Evolutionary conservation across 1,140 invertebrate species (phyloP).

Genomic region (Asbolus verrucosus): DNA sequence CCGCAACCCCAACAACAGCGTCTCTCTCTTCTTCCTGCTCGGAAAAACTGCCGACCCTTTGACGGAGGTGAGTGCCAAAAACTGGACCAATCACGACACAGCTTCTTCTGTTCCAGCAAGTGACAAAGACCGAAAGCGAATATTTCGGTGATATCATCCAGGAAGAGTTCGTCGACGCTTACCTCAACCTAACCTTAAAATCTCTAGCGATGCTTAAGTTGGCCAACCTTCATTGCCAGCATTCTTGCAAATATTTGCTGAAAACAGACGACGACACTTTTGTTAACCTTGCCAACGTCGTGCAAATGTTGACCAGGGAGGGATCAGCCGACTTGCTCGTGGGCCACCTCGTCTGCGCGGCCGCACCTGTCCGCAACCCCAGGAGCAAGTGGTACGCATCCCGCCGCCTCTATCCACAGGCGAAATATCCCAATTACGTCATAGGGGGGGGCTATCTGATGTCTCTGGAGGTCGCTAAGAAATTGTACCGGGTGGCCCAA

Average conservation of each 20-base stretch:
- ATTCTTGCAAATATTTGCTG: conserved; percentile 73
- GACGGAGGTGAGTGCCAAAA: too few species aligned
- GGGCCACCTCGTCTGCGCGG: conserved; percentile 80
- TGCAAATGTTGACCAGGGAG: too few species aligned
- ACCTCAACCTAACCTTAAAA: conserved; percentile 94
- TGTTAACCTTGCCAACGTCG: conserved; percentile 75
- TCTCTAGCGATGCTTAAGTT: conserved; percentile 89
- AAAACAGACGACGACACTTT: conserved; percentile 91
- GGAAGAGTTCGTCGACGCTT: conserved; percentile 89
- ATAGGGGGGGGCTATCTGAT: conserved; percentile 89
- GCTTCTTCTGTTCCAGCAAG: too few species aligned
- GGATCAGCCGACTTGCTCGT: conserved; percentile 70
- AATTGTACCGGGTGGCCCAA: conserved; percentile 77
- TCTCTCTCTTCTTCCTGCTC: too few species aligned
- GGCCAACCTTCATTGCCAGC: conserved; percentile 74
- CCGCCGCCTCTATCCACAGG: conserved; percentile 80
- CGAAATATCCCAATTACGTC: conserved; percentile 84
- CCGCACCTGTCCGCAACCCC: conserved; percentile 76
- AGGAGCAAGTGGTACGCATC: conserved; percentile 86
- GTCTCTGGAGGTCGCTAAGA: conserved; percentile 75
- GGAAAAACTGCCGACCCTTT: too few species aligned
- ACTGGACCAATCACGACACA: too few species aligned
- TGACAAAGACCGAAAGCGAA: too few species aligned
- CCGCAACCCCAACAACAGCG: too few species aligned
- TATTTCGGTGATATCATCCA: conserved; percentile 92